Conservation (phyloP, 2,113 vertebrate genomes). For the Mastomys coucha region DNA sequence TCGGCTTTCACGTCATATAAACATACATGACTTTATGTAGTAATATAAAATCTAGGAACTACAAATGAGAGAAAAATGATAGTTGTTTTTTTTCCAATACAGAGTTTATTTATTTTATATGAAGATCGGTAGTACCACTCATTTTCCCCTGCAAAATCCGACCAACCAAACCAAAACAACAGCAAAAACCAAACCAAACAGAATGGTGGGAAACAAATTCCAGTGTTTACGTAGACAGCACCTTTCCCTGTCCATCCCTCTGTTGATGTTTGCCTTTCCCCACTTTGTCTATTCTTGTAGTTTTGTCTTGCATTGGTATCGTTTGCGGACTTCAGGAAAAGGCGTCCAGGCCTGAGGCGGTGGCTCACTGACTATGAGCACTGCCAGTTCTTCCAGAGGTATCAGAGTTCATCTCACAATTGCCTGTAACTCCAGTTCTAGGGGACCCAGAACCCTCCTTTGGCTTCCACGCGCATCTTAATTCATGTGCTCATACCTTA, state of each 20-base stretch:
- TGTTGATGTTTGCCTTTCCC: neutral
- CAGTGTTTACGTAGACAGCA: too few species aligned
- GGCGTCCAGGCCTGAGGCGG: neutral
- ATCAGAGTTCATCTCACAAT: neutral
- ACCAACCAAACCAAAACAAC: neutral
- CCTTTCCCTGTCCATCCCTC: neutral
- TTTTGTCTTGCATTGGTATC: neutral
- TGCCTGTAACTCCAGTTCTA: slow-evolving; percentile 50
- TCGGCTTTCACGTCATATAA: neutral
- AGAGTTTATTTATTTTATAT: neutral
- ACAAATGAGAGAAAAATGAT: neutral
- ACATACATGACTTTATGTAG: neutral
- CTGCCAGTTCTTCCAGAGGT: neutral
- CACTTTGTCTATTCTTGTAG: neutral
- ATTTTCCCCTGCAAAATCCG: rapidly evolving
- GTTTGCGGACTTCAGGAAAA: neutral
- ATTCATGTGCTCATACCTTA: neutral
- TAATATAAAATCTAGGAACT: neutral
- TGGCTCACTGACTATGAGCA: neutral
- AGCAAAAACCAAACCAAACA: neutral
- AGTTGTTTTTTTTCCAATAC: neutral
- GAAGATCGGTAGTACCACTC: neutral
- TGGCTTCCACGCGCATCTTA: neutral
- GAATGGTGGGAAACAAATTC: neutral
- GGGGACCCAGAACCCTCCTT: neutral